Base-by-base conservation (phyloP, 2,888 invertebrate species). In the Litoditis marina region DNA sequence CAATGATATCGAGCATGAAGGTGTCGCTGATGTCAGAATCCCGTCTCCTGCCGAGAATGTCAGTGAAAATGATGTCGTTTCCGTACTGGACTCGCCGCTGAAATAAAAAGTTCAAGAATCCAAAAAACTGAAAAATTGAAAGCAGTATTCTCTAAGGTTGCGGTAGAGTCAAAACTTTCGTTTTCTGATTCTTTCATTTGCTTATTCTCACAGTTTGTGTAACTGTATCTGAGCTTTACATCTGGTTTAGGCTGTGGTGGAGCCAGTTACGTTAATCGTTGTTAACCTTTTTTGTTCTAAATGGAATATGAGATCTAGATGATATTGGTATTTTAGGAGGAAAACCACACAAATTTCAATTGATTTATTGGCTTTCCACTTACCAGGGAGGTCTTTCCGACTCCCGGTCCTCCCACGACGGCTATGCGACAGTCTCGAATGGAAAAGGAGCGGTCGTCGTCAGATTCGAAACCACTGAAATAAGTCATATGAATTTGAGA, bases 371-470 rank as follows among this genome's bases (percentile, higher is more conserved):
- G 28, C 25, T 6, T 5, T 42, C 19, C 5, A 50, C 63, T 51
- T 19, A 50, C 65, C 31, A 75, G 62, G 44, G 69, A 68, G 7
- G 73, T 70, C 36, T 74, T 75, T 22, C 75, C 75, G 22, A 75
- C 75, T 50, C 66, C 60, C 6, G 47, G 16, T 2, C 65, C 66
- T 51, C 75, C 75, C 8, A 75, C 22, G 1, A 75, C 65, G 5
- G 70, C 74, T 8, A 75, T 64, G 53, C 67, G 65, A 50, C 69
- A 71, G 44, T 75, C 67, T 44, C 65, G 66, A 32, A 73, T 67
- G 22, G 59, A 58, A 19, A 46, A 51, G 39, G 13, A 13, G 2
- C 19, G n/a, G 13, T 53, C 53, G 16, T 53, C 53, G 6, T 53
- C 53, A 16, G 30, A 19, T 7, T 31, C 32, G 25, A n/a, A 32